Conservation (phyloP, 2,113 vertebrate species). For the Trachemys scripta region DNA sequence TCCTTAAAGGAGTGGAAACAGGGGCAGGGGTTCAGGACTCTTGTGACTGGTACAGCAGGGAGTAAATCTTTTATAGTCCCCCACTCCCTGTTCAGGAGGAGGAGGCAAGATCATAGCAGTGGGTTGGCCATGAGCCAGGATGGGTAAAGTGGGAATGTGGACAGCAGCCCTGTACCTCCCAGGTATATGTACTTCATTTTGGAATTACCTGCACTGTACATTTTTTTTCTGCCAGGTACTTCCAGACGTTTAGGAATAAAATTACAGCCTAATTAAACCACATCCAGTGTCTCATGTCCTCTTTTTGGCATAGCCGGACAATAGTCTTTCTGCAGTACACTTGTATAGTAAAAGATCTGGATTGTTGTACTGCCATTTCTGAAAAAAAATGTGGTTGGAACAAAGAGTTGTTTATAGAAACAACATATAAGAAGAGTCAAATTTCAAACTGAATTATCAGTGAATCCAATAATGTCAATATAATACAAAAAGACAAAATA, state of each 20-base stretch:
- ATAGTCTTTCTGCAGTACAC: neutral
- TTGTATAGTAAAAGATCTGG: rapidly evolving
- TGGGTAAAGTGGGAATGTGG: too few relatives aligned
- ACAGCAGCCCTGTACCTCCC: too few relatives aligned
- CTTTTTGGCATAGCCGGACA: too few relatives aligned
- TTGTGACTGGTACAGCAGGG: neutral
- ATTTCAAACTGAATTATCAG: neutral
- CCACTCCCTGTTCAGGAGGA: neutral
- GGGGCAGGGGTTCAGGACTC: neutral
- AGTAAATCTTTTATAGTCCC: neutral
- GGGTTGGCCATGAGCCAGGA: too few relatives aligned
- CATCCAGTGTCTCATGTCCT: neutral
- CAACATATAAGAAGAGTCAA: neutral
- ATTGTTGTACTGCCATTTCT: neutral
- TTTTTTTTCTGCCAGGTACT: neutral
- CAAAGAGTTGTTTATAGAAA: neutral
- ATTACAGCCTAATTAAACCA: neutral
- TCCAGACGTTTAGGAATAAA: neutral
- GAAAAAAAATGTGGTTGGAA: neutral
- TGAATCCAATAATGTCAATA: neutral
- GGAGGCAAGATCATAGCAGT: neutral
- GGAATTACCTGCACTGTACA: neutral
- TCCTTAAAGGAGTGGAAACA: neutral
- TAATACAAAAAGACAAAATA: neutral
- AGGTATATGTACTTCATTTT: neutral